Percentiles rank a stretch among this genome's conserved stretches.
These are phyloP conservation scores for Alcedo atthis DNA, from an alignment of 2,797 vertebrate species.

Conservation along the genomic window DNA sequence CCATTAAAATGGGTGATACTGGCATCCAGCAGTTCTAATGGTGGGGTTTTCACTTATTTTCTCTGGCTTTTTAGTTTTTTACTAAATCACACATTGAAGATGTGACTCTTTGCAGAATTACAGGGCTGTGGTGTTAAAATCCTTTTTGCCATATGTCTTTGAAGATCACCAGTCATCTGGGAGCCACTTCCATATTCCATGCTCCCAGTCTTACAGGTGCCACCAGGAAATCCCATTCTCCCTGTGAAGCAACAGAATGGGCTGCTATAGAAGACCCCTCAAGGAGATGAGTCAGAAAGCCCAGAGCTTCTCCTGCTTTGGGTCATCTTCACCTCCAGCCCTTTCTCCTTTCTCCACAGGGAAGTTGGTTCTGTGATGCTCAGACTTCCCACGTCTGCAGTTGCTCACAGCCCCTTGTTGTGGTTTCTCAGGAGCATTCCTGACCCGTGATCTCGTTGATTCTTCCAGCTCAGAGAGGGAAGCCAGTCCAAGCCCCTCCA, in stretches of 20 bases:
- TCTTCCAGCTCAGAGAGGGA: not conserved
- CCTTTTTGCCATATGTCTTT: not conserved
- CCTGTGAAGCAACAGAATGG: not conserved
- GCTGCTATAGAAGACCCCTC: not conserved
- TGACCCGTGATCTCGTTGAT: not conserved
- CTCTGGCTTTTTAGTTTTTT: not conserved
- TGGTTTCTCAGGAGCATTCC: conserved; percentile 18
- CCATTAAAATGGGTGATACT: not conserved
- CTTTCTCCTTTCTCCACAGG: not conserved
- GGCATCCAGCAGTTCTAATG: not conserved
- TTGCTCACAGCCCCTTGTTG: conserved; percentile 3
- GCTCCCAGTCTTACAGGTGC: not conserved
- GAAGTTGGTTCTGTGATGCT: not conserved
- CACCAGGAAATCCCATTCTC: not conserved
- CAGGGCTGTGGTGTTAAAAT: not conserved
- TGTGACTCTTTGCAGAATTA: not conserved
- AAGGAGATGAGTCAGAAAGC: not conserved
- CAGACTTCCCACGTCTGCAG: not conserved
- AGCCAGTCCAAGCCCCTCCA: not conserved
- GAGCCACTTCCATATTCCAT: not conserved
- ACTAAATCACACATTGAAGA: not conserved
- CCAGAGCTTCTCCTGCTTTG: not conserved
- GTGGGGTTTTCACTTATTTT: not conserved
- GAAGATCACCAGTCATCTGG: not conserved
- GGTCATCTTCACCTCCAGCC: not conserved